Percentiles rank a stretch among this genome's conserved stretches.
phyloP scores from a whole-genome alignment of 2,888 invertebrate genomes.

The Eilema sororculum region DNA sequence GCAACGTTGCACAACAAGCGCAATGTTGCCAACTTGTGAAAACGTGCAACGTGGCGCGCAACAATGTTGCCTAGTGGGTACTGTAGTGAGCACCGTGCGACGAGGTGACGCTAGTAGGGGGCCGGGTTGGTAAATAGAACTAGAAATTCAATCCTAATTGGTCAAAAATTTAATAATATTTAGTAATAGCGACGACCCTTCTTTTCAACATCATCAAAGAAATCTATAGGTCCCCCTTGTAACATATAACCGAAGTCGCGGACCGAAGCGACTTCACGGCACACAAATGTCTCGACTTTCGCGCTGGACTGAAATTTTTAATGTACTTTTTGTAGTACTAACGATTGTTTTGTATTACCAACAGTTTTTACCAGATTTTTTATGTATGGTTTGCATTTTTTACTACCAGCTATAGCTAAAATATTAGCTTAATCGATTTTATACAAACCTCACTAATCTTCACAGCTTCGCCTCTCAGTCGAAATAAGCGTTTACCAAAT shows the following conservation, averaged over 20 bases:
- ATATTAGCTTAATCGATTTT: neutral
- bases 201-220: too few relatives aligned
- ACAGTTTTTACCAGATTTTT: neutral
- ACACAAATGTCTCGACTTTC: neutral
- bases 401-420: neutral
- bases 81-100: neutral
- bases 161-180: too few relatives aligned
- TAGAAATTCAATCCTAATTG: too few relatives aligned
- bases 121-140: neutral
- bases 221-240: neutral
- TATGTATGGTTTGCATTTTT: neutral
- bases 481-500: constrained; percentile 27
- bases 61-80: too few relatives aligned
- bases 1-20: too few relatives aligned
- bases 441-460: constrained; percentile 53
- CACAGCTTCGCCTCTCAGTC: constrained; percentile 33
- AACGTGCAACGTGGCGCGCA: too few relatives aligned
- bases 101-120: neutral
- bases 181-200: too few relatives aligned
- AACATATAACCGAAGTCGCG: neutral
- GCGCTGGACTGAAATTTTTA: neutral
- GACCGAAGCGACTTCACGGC: neutral
- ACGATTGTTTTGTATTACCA: neutral
- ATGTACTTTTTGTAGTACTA: neutral
- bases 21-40: too few relatives aligned